Percentiles rank a stretch among this genome's conserved stretches.
Evolutionary conservation across 1,140 invertebrate species (phyloP).

Genomic region (Papilio xuthus): DNA sequence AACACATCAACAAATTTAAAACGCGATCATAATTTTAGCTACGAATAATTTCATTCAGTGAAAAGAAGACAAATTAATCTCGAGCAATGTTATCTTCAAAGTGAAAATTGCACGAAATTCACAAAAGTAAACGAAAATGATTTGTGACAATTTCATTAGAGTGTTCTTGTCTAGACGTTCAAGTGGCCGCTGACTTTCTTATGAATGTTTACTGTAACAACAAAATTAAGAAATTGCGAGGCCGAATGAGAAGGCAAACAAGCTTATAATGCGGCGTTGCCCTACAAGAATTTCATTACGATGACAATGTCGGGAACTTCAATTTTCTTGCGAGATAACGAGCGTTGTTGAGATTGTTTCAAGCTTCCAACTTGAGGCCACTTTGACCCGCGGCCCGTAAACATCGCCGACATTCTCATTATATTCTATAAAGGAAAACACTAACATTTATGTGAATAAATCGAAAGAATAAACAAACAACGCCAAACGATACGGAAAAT

Average conservation of each 20-base stretch:
- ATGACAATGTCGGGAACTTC: conserved; percentile 72
- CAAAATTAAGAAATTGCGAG: conserved; percentile 42
- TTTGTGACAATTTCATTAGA: conserved; percentile 29
- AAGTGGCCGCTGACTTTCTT: conserved; percentile 33
- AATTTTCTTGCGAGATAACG: conserved; percentile 72
- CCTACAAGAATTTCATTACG: conserved; percentile 73
- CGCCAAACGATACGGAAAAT: conserved; percentile 20
- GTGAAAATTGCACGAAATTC: neutral
- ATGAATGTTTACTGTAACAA: conserved; percentile 47
- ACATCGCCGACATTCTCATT: conserved; percentile 69
- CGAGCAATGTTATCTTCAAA: neutral
- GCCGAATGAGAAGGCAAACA: conserved; percentile 42
- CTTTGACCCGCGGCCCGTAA: conserved; percentile 73
- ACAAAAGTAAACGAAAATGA: conserved; percentile 22
- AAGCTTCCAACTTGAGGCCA: conserved; percentile 64
- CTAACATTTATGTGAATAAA: conserved; percentile 43
- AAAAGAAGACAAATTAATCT: neutral
- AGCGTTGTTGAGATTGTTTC: conserved; percentile 70
- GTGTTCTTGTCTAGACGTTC: conserved; percentile 19
- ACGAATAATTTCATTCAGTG: neutral
- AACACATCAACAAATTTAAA: neutral
- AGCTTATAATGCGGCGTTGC: conserved; percentile 55
- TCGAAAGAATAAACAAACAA: conserved; percentile 27
- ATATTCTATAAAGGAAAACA: conserved; percentile 56
- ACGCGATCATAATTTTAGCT: neutral